These are phyloP conservation scores for Sitophilus oryzae DNA, from an alignment of 1,140 invertebrate genomes.

Conservation along the genomic window DNA sequence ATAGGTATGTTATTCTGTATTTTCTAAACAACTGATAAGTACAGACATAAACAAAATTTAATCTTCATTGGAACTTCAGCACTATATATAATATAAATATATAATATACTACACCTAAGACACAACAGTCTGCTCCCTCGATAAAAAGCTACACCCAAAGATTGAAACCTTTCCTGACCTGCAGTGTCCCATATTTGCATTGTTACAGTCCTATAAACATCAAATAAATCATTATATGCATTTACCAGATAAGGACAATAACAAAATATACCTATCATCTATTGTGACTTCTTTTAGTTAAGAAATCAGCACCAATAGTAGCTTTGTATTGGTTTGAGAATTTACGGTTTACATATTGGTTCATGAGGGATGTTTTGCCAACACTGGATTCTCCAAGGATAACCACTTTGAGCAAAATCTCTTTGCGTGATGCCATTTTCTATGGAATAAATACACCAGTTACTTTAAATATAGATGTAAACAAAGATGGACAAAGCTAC, in stretches of 20 bases:
- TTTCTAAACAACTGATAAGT: no score
- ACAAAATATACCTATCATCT: constrained; percentile 67
- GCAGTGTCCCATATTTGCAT: constrained; percentile 99
- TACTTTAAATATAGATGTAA: not conserved
- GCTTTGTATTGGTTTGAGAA: constrained; percentile 99
- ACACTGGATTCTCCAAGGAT: constrained; percentile 97
- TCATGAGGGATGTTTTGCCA: constrained; percentile 99
- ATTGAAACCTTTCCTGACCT: constrained; percentile 98
- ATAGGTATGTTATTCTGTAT: no score
- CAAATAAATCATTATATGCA: not conserved
- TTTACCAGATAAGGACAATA: not conserved
- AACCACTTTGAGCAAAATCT: constrained; percentile 94
- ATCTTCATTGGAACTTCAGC: no score
- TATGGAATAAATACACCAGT: constrained; percentile 6
- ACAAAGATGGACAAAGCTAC: not conserved
- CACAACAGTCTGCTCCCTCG: constrained; percentile 98
- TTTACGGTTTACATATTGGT: constrained; percentile 99
- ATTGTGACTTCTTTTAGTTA: constrained; percentile 99
- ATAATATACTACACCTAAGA: constrained; percentile 58
- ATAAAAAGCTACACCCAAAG: constrained; percentile 98
- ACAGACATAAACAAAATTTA: no score
- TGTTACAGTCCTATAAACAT: constrained; percentile 68
- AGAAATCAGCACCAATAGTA: constrained; percentile 99
- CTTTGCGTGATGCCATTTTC: constrained; percentile 88
- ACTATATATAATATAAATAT: no score